Conservation (phyloP, 2,888 invertebrate species). For the Drosophila testacea region DNA sequence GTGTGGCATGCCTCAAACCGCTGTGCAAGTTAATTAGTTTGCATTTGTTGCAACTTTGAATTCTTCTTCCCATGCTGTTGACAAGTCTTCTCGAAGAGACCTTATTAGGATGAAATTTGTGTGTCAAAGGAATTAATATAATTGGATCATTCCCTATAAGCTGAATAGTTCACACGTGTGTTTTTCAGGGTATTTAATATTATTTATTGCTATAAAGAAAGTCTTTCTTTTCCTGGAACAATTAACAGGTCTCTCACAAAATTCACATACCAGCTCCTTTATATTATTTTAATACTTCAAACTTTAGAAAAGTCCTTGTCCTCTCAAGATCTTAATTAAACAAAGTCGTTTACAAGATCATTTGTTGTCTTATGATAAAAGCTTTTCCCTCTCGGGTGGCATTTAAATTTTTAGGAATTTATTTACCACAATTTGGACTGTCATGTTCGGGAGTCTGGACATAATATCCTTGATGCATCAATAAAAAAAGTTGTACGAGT, state of each 20-base stretch:
- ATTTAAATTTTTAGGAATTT: constrained; percentile 48
- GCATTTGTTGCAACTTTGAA: constrained; percentile 38
- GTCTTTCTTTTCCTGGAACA: too few species aligned
- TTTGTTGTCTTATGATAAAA: background rate
- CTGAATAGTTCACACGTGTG: too few species aligned
- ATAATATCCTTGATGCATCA: constrained; percentile 40
- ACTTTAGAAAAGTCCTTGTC: background rate
- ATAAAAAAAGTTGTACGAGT: constrained; percentile 27
- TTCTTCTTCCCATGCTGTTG: constrained; percentile 15
- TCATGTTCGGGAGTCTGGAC: constrained; percentile 33
- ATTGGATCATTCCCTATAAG: too few species aligned
- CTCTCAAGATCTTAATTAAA: background rate
- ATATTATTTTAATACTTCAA: too few species aligned
- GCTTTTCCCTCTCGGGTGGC: constrained; percentile 46
- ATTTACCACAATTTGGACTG: constrained; percentile 51
- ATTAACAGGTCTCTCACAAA: too few species aligned
- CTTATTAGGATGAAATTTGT: too few species aligned
- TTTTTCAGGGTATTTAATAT: too few species aligned
- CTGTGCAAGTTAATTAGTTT: constrained; percentile 72
- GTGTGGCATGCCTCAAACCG: constrained; percentile 32
- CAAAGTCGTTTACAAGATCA: background rate
- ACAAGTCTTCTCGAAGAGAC: constrained; percentile 2
- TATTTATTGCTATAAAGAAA: too few species aligned
- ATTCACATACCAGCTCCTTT: too few species aligned
- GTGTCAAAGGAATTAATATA: too few species aligned